Conservation (phyloP, 2,113 vertebrate species). For the Sminthopsis crassicaudata region DNA sequence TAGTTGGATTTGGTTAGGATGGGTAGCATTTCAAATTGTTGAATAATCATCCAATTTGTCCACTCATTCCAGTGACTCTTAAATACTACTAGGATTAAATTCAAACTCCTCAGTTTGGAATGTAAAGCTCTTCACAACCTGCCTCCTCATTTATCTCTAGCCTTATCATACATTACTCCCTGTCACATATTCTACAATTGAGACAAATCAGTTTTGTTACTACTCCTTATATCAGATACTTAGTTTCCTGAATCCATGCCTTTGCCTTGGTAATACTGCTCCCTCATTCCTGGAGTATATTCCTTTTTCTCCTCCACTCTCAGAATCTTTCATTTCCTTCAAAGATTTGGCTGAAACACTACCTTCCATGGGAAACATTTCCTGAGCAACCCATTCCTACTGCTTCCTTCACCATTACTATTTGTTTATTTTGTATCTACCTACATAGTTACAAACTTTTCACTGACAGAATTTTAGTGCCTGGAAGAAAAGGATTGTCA, state of each 20-base stretch:
- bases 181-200: neutral
- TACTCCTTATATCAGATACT: neutral
- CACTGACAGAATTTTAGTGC: slow-evolving; percentile 19
- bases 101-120: neutral
- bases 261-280: neutral
- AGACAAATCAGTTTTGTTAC: neutral
- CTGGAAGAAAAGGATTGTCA: neutral
- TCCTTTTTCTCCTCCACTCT: neutral
- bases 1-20: neutral
- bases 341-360: neutral
- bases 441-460: neutral
- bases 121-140: neutral
- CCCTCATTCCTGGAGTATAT: neutral
- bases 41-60: neutral
- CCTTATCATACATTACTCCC: neutral
- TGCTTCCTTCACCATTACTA: neutral
- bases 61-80: neutral
- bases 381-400: neutral
- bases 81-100: neutral
- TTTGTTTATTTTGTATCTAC: neutral
- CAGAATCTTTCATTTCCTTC: slow-evolving; percentile 15
- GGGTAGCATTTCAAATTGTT: neutral
- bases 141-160: neutral
- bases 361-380: neutral
- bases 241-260: neutral